Percentiles rank a stretch among this genome's conserved stretches.
phyloP scores from a whole-genome alignment of 2,888 invertebrate species.

The Cylloceria caligata region DNA sequence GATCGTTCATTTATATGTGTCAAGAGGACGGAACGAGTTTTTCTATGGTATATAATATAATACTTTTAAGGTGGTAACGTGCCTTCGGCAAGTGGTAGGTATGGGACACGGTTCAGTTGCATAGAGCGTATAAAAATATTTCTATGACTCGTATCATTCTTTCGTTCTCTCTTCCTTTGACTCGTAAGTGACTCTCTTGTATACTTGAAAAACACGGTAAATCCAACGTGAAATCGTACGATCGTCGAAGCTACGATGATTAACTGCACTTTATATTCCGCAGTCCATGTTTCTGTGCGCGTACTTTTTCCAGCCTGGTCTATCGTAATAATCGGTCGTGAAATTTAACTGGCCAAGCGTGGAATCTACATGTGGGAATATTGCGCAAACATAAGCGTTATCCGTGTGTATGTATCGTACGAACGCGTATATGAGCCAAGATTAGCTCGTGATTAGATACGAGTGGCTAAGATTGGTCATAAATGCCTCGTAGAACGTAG shows the following conservation, averaged over 20 bases:
- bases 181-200: background rate
- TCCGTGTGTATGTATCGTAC: background rate
- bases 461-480: no score
- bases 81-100: constrained; percentile 4
- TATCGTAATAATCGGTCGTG: constrained; percentile 72
- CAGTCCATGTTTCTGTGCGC: constrained; percentile 1
- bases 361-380: constrained; percentile 48
- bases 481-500: no score
- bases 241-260: constrained; percentile 62
- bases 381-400: background rate
- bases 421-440: background rate
- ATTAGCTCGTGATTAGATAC: no score
- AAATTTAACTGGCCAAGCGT: constrained; percentile 71
- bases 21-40: constrained; percentile 73
- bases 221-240: constrained; percentile 42
- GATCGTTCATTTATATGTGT: constrained; percentile 75
- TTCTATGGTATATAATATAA: constrained; percentile 47
- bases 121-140: constrained; percentile 17
- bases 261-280: constrained; percentile 51
- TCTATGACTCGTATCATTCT: constrained; percentile 33
- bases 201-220: constrained; percentile 22
- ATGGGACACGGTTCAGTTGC: constrained; percentile 4
- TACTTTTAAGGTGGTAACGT: background rate
- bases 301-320: constrained; percentile 65
- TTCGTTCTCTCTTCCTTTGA: background rate